These are phyloP conservation scores for Hypomesus transpacificus DNA, from an alignment of 2,113 vertebrate species.

Conservation along the genomic window DNA sequence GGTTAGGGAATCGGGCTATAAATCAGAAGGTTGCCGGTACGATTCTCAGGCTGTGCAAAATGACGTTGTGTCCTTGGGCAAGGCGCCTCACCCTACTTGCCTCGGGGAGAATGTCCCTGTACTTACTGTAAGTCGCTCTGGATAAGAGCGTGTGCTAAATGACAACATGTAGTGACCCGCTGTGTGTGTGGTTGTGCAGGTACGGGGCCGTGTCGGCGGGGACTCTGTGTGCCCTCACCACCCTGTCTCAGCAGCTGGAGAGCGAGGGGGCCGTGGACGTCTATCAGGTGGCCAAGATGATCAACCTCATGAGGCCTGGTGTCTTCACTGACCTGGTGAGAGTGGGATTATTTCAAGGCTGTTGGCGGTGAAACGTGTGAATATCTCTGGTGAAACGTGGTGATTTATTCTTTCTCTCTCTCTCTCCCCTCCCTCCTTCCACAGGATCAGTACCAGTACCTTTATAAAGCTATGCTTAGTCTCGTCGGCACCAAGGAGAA, in stretches of 20 bases:
- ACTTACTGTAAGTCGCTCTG: too few species aligned
- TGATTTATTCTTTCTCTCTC: background rate
- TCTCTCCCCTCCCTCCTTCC: conserved; percentile 37
- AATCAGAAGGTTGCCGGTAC: too few species aligned
- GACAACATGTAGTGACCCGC: too few species aligned
- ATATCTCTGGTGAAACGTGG: background rate
- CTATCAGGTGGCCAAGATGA: conserved; percentile 94
- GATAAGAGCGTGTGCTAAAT: too few species aligned
- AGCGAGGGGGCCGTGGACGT: conserved; percentile 87
- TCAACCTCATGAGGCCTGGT: conserved; percentile 90
- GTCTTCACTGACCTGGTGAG: conserved; percentile 93
- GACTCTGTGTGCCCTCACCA: conserved; percentile 85
- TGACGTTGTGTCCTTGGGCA: too few species aligned
- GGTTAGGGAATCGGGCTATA: too few species aligned
- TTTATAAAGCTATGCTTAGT: conserved; percentile 93
- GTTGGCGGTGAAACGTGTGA: background rate
- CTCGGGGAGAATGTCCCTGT: too few species aligned
- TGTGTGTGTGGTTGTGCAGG: conserved; percentile 60
- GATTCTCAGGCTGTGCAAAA: too few species aligned
- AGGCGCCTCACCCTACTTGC: too few species aligned
- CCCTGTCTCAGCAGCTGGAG: conserved; percentile 87
- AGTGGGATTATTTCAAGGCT: conserved; percentile 22
- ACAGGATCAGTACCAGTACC: conserved; percentile 94
- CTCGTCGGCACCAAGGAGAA: conserved; percentile 88
- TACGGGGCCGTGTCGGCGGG: conserved; percentile 87